phyloP scores from a whole-genome alignment of 2,888 invertebrate genomes.

The Aricia artaxerxes region DNA sequence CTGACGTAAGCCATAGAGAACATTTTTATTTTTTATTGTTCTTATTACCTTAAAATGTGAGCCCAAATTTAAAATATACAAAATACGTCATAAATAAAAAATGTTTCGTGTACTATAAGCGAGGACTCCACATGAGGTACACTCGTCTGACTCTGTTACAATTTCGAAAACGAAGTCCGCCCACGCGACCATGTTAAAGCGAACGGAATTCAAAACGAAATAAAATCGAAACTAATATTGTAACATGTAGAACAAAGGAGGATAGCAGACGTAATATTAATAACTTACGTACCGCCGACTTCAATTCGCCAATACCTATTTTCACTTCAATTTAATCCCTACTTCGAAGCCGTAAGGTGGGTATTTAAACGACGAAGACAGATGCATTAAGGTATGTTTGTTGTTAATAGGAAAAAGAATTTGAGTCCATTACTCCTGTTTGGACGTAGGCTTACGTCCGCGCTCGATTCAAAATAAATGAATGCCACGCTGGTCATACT shows the following conservation, averaged over 20 bases:
- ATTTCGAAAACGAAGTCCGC: conserved; percentile 2
- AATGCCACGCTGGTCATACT: conserved; percentile 54
- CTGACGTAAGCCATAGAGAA: no score
- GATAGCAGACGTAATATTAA: background rate
- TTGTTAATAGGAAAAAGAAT: conserved; percentile 46
- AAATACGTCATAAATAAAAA: background rate
- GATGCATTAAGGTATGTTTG: conserved; percentile 49
- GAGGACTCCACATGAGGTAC: background rate
- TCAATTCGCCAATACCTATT: background rate
- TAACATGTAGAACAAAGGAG: conserved; percentile 8
- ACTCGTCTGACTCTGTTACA: background rate
- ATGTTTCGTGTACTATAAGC: background rate
- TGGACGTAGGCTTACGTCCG: conserved; percentile 44
- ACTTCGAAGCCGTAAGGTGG: background rate
- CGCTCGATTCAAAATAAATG: conserved; percentile 49
- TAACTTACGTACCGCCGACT: background rate
- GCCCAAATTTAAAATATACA: background rate
- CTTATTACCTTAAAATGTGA: background rate
- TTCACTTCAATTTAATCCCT: background rate
- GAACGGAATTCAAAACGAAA: background rate
- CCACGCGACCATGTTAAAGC: background rate
- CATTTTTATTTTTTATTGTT: no score
- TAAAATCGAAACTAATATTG: background rate
- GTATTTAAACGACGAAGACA: background rate
- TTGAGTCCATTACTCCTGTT: conserved; percentile 48